Conservation (phyloP, 2,113 vertebrate species). For the Catharus bicknelli region DNA sequence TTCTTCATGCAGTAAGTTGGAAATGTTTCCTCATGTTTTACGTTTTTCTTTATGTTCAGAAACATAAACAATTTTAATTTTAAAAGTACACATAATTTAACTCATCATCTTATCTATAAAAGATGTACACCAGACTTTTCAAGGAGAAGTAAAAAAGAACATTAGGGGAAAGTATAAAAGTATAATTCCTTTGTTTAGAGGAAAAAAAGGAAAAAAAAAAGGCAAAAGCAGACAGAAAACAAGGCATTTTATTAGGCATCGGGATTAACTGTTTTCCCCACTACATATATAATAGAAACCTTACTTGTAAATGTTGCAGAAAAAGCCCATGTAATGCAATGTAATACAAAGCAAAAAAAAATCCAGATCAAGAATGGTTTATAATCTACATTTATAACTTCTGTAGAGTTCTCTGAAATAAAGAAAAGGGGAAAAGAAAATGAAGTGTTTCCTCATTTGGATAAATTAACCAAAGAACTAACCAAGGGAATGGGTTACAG, state of each 20-base stretch:
- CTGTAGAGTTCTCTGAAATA: background rate
- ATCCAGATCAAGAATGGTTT: background rate
- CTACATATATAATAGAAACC: background rate
- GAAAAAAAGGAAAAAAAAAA: background rate
- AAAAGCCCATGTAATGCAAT: background rate
- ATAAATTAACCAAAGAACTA: background rate
- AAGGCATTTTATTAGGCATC: background rate
- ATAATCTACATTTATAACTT: background rate
- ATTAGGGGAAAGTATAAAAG: background rate
- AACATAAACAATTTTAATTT: background rate
- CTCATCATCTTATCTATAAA: background rate
- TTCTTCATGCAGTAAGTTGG: background rate
- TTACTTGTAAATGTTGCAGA: background rate
- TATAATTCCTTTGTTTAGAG: background rate
- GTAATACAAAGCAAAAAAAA: background rate
- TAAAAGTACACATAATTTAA: background rate
- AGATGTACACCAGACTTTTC: background rate
- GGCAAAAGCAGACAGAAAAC: background rate
- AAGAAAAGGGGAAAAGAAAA: rapidly evolving
- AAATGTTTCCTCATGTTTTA: background rate
- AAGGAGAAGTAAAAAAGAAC: background rate
- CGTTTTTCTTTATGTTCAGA: background rate
- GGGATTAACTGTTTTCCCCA: background rate
- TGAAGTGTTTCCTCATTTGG: background rate
- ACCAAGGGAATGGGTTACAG: background rate